Evolutionary conservation across 1,140 invertebrate genomes (phyloP), one percentile per base, ranked within the genome.

Genomic region (Drosophila seguyi): DNA sequence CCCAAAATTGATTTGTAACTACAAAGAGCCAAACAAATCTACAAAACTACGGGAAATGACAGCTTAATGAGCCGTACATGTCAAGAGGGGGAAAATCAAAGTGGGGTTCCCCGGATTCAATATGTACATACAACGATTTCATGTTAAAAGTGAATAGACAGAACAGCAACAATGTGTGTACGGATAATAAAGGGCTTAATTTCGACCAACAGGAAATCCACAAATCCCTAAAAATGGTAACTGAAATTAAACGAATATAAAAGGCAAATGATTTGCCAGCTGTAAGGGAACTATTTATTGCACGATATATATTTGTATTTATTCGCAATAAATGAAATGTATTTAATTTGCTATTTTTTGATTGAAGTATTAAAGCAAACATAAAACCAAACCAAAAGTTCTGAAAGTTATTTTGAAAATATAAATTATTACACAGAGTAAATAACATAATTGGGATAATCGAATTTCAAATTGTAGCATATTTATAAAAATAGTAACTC

Each of bases 1-100:
- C 25, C 34, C 7, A 36, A 59, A 72, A 73, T 73, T 72, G 69
- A 73, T 72, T 72, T 41, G 44, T 50, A 50, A 59, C 61, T 67
- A 16, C 68, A 50, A 18, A 22, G 34, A 36, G n/a, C 20, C 66
- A 36, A 69, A 50, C 67, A 72, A 72, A 59, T 72, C 27, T n/a
- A 42, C 67, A 72, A 72, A 48, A 50, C 27, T 11, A 59, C 20
- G 22, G 36, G 13, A 71, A 72, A 48, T 48, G 27, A 39, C 52
- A 47, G 44, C 53, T 59, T 50, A 73, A 72, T 72, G 53, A 72
- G 67, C 7, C 42, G 18, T 16, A 71, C 29, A 48, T 50, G 42
- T 56, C 8, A 22, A 13, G 22, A 14, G 22, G 39, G 39, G 16
- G 44, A 27, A 18, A 63, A 67, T 41, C 52, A 55, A 36, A 25